Base-by-base conservation (phyloP, 2,797 vertebrate species). In the Staurois parvus region DNA sequence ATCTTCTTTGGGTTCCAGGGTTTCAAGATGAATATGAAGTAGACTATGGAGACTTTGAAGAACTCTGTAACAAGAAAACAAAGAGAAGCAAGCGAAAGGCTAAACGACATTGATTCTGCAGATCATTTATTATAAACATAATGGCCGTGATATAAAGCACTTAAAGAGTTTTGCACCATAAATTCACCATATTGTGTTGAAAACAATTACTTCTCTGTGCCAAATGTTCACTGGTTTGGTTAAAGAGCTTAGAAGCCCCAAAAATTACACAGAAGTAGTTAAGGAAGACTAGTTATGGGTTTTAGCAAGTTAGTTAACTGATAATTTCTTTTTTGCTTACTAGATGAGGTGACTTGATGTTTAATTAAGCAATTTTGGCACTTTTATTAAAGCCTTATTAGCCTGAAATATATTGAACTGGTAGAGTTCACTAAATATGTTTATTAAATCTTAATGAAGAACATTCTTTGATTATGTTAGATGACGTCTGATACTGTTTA, bases 21-120 rank as follows among this genome's bases (percentile, higher is more conserved):
- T 64, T 72, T 15, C 72, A 66, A 72, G 81, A 86, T 26, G 56
- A 76, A 84, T 89, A 92, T 84, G 93, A 94, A 74, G 89, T 90
- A 5, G 93, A 93, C 88, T 87, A 83, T 15, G 90, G 62, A 79
- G 91, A 89, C 84, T 96, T 95, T 86, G 90, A 90, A 83, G 94
- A 96, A 77, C 92, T 95, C 7, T 26, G 72, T 26, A 78, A n/a
- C 64, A 93, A 89, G 79, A 94, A 89, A 34, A 4, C 32, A 17
- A n/a, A 89, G 89, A 85, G 93, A 89, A 82, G 88, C 74, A 85
- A 89, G 90, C 81, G 91, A 86, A 85, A 79, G 1, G 64, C 15
- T 26, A 85, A 81, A 52, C 32, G 26, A 12, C 64, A 62, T 17
- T 80, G 40, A 80, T 30, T 26, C 29, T 1, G 64, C 4, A 12